Percentiles rank a stretch among this genome's conserved stretches.
These are phyloP conservation scores for Hippoglossus hippoglossus DNA, from an alignment of 2,797 vertebrate species.

Conservation along the genomic window DNA sequence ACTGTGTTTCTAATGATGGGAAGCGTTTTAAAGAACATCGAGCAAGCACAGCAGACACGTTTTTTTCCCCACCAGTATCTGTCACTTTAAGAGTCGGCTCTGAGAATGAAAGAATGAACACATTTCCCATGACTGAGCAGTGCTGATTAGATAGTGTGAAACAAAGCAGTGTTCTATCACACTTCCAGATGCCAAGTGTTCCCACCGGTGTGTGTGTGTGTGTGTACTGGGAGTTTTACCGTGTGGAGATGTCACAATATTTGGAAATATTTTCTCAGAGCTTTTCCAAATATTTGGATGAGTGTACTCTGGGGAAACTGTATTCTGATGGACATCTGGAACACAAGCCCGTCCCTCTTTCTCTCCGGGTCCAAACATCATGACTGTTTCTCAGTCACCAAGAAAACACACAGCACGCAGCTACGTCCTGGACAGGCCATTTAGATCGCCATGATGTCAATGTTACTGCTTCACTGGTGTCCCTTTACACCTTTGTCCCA, in stretches of 20 bases:
- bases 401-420: background rate
- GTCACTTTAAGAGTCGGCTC: slow-evolving; percentile 19
- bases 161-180: slow-evolving; percentile 36
- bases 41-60: background rate
- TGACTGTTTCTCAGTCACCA: background rate
- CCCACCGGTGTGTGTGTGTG: slow-evolving; percentile 9
- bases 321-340: background rate
- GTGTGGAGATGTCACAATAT: slow-evolving; percentile 43
- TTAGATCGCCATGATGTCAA: background rate
- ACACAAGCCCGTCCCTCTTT: background rate
- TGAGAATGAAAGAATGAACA: slow-evolving; percentile 18
- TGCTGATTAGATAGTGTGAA: slow-evolving; percentile 30
- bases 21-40: background rate
- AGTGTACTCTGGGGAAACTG: background rate
- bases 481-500: background rate
- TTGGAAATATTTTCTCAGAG: slow-evolving; percentile 36
- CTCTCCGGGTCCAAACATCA: slow-evolving; percentile 14
- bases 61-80: background rate
- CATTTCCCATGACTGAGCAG: background rate
- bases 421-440: background rate
- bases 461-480: no score
- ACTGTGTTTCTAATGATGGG: background rate
- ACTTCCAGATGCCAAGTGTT: slow-evolving; percentile 17
- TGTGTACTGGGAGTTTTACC: slow-evolving; percentile 14
- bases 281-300: slow-evolving; percentile 60